A percentile compares a stretch with the other conserved stretches of the same genome.
phyloP scores from a whole-genome alignment of 2,797 vertebrate species.

The Eulemur rubriventer region DNA sequence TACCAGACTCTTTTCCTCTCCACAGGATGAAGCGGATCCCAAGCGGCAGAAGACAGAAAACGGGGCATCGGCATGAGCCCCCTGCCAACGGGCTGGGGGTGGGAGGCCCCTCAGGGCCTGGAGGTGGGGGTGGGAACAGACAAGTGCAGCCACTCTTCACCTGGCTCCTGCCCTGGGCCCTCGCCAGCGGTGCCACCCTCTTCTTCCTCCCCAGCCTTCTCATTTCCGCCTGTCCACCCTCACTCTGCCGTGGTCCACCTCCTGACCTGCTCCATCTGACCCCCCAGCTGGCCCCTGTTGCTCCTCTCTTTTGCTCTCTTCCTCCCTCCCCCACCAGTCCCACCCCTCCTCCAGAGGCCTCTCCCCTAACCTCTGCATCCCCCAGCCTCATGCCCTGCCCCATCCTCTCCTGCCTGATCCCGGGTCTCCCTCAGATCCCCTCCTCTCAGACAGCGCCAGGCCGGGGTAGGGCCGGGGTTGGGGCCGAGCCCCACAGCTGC shows the following conservation, averaged over 20 bases:
- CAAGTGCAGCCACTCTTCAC: conserved; percentile 32
- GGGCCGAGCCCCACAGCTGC: conserved; percentile 74
- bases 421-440: conserved; percentile 75
- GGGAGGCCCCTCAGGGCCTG: conserved; percentile 57
- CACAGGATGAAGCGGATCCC: conserved; percentile 87
- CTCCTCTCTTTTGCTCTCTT: background rate
- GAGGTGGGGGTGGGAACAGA: conserved; percentile 51
- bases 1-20: background rate
- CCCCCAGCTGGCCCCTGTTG: conserved; percentile 32
- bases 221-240: conserved; percentile 42
- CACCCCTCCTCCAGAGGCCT: background rate
- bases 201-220: conserved; percentile 53
- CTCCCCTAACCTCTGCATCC: conserved; percentile 25
- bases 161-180: conserved; percentile 64
- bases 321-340: background rate
- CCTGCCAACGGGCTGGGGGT: conserved; percentile 60
- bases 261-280: conserved; percentile 58
- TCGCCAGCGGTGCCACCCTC: conserved; percentile 52
- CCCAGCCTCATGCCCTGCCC: conserved; percentile 32
- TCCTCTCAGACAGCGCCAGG: conserved; percentile 77
- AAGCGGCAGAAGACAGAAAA: conserved; percentile 90
- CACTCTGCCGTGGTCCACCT: conserved; percentile 62
- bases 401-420: conserved; percentile 66
- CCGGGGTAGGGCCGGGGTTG: conserved; percentile 73
- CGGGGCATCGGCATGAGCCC: conserved; percentile 85